phyloP scores from a whole-genome alignment of 2,888 invertebrate species.

The Tenthredo distinguenda region DNA sequence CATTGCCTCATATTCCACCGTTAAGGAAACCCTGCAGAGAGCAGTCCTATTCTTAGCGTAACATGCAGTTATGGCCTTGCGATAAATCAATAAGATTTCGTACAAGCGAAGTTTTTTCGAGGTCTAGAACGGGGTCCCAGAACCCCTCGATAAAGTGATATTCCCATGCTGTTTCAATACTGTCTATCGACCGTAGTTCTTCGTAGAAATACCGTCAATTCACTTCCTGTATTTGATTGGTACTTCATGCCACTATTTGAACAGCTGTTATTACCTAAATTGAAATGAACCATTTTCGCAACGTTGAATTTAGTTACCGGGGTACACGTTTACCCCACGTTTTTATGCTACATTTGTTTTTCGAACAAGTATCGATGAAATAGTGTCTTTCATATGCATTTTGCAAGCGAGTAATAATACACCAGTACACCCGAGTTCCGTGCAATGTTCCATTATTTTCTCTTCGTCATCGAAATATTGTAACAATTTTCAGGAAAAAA shows the following conservation, averaged over 20 bases:
- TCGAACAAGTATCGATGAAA: not conserved
- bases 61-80: conserved; percentile 32
- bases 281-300: not conserved
- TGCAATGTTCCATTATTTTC: not conserved
- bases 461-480: not conserved
- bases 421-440: not conserved
- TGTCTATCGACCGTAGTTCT: not conserved
- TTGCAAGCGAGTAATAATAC: not conserved
- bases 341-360: not conserved
- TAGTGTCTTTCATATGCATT: not conserved
- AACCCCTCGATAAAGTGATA: not conserved
- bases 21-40: conserved; percentile 14
- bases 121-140: not conserved
- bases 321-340: not conserved
- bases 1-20: conserved; percentile 9
- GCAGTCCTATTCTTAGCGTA: not conserved
- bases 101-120: not conserved
- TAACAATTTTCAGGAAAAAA: not conserved
- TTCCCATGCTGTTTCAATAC: conserved; percentile 2
- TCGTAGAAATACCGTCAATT: not conserved
- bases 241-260: not conserved
- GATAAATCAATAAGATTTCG: conserved; percentile 11
- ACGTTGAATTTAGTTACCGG: not conserved
- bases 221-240: not conserved
- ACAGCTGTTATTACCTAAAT: conserved; percentile 2